phyloP scores from a whole-genome alignment of 2,797 vertebrate species.

The Fistularia tabacaria region DNA sequence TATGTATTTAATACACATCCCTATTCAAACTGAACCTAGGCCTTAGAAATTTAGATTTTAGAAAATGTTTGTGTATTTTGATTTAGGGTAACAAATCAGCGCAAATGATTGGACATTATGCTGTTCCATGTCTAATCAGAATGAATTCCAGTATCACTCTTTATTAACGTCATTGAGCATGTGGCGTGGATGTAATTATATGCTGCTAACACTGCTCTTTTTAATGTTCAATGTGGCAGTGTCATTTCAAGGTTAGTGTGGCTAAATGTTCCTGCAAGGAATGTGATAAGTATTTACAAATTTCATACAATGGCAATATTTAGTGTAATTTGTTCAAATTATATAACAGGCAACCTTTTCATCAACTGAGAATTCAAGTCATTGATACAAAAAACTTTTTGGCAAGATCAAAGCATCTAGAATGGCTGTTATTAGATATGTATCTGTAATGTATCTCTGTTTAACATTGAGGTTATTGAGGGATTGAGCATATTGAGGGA shows the following conservation, averaged over 20 bases:
- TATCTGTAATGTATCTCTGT: slow-evolving; percentile 58
- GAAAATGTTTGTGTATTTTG: slow-evolving; percentile 20
- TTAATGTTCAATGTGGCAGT: slow-evolving; percentile 24
- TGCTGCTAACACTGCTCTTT: slow-evolving; percentile 52
- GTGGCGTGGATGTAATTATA: slow-evolving; percentile 43
- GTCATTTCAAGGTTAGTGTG: slow-evolving; percentile 46
- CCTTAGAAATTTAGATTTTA: slow-evolving; percentile 20
- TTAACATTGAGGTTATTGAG: too few species aligned
- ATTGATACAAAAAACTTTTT: slow-evolving; percentile 43
- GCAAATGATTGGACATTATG: too few species aligned
- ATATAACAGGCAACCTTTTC: slow-evolving; percentile 29
- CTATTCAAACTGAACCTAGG: slow-evolving; percentile 1
- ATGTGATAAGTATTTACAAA: slow-evolving; percentile 20
- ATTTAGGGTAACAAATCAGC: slow-evolving; percentile 41
- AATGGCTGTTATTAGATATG: slow-evolving; percentile 65
- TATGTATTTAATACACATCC: slow-evolving; percentile 2
- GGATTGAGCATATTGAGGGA: slow-evolving; percentile 65
- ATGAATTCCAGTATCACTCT: slow-evolving; percentile 22
- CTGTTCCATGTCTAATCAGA: slow-evolving; percentile 29
- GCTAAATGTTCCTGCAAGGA: slow-evolving; percentile 31
- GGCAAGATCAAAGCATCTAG: slow-evolving; percentile 31
- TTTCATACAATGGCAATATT: slow-evolving; percentile 33
- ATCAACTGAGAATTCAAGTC: slow-evolving; percentile 42
- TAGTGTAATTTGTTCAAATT: slow-evolving; percentile 31
- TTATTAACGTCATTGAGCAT: slow-evolving; percentile 27